Conservation (phyloP, 2,113 vertebrate species). For the Perca fluviatilis region DNA sequence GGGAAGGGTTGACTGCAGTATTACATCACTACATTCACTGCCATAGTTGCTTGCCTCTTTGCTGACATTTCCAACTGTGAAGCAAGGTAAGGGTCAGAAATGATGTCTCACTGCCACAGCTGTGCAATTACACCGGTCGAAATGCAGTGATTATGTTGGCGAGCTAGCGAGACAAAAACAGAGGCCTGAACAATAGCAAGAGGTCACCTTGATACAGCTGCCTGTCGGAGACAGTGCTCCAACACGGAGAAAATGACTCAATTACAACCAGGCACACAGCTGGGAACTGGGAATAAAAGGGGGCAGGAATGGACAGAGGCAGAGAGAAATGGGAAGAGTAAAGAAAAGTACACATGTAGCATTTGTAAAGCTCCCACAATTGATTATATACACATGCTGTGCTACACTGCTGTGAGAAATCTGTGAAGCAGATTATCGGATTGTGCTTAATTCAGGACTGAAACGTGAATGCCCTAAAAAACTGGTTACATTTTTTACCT, state of each 20-base stretch:
- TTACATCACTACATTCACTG: slow-evolving; percentile 64
- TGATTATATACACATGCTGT: slow-evolving; percentile 23
- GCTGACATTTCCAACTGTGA: slow-evolving; percentile 65
- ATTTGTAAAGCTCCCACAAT: slow-evolving; percentile 24
- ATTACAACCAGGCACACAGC: slow-evolving; percentile 66
- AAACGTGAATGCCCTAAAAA: neutral
- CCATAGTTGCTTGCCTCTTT: slow-evolving; percentile 29
- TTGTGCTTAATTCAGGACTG: neutral
- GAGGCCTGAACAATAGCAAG: slow-evolving; percentile 72
- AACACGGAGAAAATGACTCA: slow-evolving; percentile 80
- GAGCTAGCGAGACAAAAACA: slow-evolving; percentile 73
- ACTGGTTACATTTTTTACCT: neutral
- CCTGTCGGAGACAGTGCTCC: slow-evolving; percentile 64
- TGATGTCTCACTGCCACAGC: slow-evolving; percentile 60
- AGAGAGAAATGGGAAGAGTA: neutral
- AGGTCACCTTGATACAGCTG: slow-evolving; percentile 82
- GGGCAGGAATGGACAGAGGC: neutral
- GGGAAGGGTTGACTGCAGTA: slow-evolving; percentile 59
- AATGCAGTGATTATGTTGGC: slow-evolving; percentile 73
- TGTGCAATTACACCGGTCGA: slow-evolving; percentile 68
- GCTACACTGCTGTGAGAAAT: neutral
- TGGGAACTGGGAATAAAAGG: slow-evolving; percentile 13
- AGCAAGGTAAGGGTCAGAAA: slow-evolving; percentile 62
- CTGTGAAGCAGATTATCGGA: slow-evolving; percentile 13
- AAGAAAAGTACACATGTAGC: slow-evolving; percentile 8